A percentile compares a stretch with the other conserved stretches of the same genome.
Evolutionary conservation across 1,140 invertebrate species (phyloP).

Genomic region (Ericerus pela): DNA sequence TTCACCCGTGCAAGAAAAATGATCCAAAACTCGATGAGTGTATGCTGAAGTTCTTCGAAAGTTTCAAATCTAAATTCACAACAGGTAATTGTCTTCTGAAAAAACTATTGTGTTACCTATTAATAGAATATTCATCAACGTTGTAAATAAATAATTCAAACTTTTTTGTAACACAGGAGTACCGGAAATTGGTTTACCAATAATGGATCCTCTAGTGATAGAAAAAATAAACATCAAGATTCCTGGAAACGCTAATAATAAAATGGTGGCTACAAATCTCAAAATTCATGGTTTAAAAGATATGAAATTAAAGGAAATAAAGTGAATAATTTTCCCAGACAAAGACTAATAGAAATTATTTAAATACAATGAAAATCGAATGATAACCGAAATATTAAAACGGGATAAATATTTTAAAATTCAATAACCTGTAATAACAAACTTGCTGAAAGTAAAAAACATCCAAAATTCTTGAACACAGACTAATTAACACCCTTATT

Average conservation of each 20-base stretch:
- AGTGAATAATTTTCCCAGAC: too few relatives aligned
- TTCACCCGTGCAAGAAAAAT: constrained; percentile 40
- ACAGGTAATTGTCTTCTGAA: constrained; percentile 7
- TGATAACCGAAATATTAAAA: too few relatives aligned
- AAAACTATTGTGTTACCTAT: not conserved
- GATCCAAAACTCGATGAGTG: constrained; percentile 41
- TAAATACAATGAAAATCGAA: too few relatives aligned
- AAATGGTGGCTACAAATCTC: not conserved
- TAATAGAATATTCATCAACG: not conserved
- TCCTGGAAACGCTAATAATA: not conserved
- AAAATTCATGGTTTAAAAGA: too few relatives aligned
- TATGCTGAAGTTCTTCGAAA: constrained; percentile 38
- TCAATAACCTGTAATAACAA: too few relatives aligned
- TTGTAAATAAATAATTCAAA: too few relatives aligned
- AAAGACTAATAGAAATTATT: too few relatives aligned
- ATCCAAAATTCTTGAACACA: too few relatives aligned
- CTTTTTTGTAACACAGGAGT: constrained; percentile 33
- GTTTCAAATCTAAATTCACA: constrained; percentile 17
- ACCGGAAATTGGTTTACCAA: constrained; percentile 43
- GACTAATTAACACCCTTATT: too few relatives aligned
- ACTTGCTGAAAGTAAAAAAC: too few relatives aligned
- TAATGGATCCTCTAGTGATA: constrained; percentile 45
- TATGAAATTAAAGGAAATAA: too few relatives aligned
- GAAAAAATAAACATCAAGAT: constrained; percentile 34
- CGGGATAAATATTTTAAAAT: too few relatives aligned